Base-by-base conservation (phyloP, 2,797 vertebrate species). In the Ambastaia sidthimunki region DNA sequence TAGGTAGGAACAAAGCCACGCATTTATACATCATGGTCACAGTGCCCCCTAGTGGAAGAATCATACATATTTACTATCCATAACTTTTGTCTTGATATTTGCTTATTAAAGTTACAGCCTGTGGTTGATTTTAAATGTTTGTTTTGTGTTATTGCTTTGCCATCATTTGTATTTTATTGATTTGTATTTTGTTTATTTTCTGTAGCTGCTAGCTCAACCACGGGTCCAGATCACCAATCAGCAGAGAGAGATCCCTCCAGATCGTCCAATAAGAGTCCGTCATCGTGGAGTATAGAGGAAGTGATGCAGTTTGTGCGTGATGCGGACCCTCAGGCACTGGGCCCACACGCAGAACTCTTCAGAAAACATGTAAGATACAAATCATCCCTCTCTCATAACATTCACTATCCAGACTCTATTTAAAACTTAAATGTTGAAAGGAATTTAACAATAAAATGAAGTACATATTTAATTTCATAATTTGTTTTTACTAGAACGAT, bases 241-340 rank as follows among this genome's bases (percentile, higher is more conserved):
- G 89, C 93, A 76, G 96, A 97, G 87, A 92, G 92, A 83, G 96
- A 96, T 72, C 89, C 89, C 76, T 89, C 88, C 57, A 90, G 84
- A 88, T 57, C 84, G 10, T 73, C 83, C 76, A 90, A 63, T 76
- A 91, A 88, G 71, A 90, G 93, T 52, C 95, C 96, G 10, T 93
- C 96, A 9, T 93, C 92, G 69, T 99, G 98, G 98, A 96, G 96
- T 34, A 95, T 99, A 75, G 97, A 98, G 65, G 97, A 99, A 84
- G 97, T 99, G 72, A 95, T 98, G 84, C 90, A 88, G 82, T 99
- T 97, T 88, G 95, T 99, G 86, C 96, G 94, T 82, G 94, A 97
- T 81, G 96, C 95, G 4, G 97, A 99, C 91, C 96, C 97, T 31
- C 94, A 93, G 48, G 95, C 96, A 13, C 93, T 98, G 12, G 96